Evolutionary conservation across 2,113 vertebrate genomes (phyloP).

Genomic region (Connochaetes taurinus): DNA sequence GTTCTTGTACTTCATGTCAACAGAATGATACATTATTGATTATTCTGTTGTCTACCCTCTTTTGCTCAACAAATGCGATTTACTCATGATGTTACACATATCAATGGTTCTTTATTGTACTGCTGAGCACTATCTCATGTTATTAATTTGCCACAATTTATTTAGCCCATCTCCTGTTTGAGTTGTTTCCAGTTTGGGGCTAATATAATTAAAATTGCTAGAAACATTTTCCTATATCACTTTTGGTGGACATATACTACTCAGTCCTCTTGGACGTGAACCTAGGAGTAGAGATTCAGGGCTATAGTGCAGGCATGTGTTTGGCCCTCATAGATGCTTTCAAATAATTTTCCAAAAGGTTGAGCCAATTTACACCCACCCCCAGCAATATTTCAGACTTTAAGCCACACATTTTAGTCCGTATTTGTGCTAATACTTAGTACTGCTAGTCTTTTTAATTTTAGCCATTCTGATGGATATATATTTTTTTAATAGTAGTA

Average conservation of each 20-base stretch:
- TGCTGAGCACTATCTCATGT: neutral
- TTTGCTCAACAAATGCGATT: neutral
- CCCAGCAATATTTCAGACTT: neutral
- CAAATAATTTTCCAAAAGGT: neutral
- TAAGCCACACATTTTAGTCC: neutral
- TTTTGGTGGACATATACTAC: neutral
- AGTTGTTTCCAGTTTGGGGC: neutral
- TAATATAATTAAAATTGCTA: neutral
- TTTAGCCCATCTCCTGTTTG: neutral
- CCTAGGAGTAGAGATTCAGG: neutral
- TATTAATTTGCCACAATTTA: neutral
- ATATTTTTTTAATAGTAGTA: neutral
- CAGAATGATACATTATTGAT: neutral
- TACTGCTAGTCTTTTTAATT: neutral
- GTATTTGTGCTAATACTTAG: neutral
- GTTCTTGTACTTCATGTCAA: neutral
- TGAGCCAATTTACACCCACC: neutral
- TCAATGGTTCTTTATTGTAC: neutral
- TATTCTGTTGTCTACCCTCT: neutral
- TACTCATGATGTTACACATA: neutral
- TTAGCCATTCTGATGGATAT: neutral
- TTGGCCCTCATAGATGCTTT: neutral
- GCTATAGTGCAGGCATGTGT: neutral
- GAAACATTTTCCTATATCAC: neutral
- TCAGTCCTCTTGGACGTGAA: neutral